Evolutionary conservation across 2,797 vertebrate species (phyloP), one percentile per base, ranked within the genome.

Genomic region (Pipistrellus pygmaeus): DNA sequence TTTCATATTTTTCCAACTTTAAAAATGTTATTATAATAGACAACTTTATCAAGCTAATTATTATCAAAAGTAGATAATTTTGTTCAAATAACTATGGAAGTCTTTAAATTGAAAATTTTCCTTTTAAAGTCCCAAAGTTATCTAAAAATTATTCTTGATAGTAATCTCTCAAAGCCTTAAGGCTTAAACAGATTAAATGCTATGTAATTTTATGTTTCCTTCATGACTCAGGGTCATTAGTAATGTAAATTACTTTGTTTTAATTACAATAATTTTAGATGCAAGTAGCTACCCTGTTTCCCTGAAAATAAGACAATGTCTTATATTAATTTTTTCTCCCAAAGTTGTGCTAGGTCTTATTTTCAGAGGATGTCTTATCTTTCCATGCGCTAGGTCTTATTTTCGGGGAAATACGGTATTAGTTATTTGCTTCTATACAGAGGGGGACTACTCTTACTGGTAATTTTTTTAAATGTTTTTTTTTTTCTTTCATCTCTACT

Each of bases 181-280:
- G 15, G 7, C 13, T 55, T 78, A 64, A 84, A 46, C 51, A 96
- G 27, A 84, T 64, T 84, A 89, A 95, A 48, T 81, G 30, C 10
- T 76, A n/a, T 18, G 20, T 81, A 95, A 95, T 93, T 81, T 85
- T 77, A 68, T 93, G 41, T 81, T 95, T 86, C 87, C 68, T 92
- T 91, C 57, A 57, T 94, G 91, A 91, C 2, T 12, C 14, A 82
- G 62, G 6, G 17, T 87, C 83, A 92, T 95, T 95, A 96, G 9
- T 9, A 66, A 76, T 88, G 77, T 95, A 96, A 91, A 96, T 95
- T 95, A 71, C 86, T 89, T 96, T 86, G 53, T 91, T 57, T 76
- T 84, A 95, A 96, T 96, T 94, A 80, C 10, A 87, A 38, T 88
- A 92, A 92, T 92, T 96, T 93, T 64, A 60, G 66, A 64, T 89